phyloP scores from a whole-genome alignment of 2,113 vertebrate species.

The Neofelis nebulosa region DNA sequence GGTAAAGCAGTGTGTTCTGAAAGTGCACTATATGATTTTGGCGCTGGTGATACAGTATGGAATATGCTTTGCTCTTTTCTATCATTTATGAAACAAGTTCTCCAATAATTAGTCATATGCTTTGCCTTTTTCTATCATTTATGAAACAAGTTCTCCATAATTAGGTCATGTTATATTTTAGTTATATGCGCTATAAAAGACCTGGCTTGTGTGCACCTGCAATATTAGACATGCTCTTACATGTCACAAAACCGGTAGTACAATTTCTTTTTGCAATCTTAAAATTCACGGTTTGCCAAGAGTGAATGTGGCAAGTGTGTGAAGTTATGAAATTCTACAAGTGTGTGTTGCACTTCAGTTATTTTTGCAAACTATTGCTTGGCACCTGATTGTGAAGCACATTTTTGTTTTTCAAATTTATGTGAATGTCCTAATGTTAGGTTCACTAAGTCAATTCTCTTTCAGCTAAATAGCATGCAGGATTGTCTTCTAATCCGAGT shows the following conservation, averaged over 20 bases:
- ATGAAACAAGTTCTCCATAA: background rate
- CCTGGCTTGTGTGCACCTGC: background rate
- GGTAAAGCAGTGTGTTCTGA: background rate
- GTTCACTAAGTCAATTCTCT: background rate
- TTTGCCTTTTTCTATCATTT: constrained; percentile 28
- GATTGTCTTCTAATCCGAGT: background rate
- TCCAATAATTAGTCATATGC: background rate
- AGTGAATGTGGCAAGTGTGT: background rate
- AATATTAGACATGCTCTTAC: background rate
- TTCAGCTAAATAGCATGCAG: background rate
- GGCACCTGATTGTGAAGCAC: background rate
- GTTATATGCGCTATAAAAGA: background rate
- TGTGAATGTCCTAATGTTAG: background rate
- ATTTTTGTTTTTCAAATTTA: background rate
- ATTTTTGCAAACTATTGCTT: background rate
- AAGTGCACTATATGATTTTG: background rate
- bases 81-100: background rate
- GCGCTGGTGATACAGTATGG: background rate
- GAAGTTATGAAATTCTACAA: background rate
- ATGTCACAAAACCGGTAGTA: background rate
- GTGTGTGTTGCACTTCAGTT: background rate
- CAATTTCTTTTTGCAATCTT: background rate
- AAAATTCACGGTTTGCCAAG: background rate
- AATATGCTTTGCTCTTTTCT: constrained; percentile 14
- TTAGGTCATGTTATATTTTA: background rate